These are phyloP conservation scores for Syncerus caffer DNA, from an alignment of 2,797 vertebrate species.

Conservation along the genomic window DNA sequence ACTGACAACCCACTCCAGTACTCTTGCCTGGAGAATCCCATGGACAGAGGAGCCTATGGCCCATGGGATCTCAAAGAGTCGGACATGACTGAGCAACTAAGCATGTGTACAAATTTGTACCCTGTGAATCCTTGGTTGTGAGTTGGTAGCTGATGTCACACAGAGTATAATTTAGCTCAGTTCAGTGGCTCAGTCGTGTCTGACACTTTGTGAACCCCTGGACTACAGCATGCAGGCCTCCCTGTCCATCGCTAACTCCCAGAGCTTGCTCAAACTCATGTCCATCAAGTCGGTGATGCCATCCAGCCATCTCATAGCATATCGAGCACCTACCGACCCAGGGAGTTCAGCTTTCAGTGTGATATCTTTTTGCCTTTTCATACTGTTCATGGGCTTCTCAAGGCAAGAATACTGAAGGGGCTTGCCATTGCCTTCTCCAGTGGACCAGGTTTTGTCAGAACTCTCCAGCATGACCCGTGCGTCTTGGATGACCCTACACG, in stretches of 20 bases:
- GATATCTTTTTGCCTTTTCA: neutral
- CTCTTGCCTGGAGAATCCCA: neutral
- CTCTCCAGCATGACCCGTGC: neutral
- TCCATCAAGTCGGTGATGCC: neutral
- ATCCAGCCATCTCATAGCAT: neutral
- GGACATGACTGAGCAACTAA: neutral
- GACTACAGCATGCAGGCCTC: fast-evolving
- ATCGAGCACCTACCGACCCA: fast-evolving
- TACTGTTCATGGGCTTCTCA: neutral
- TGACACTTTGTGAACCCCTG: neutral
- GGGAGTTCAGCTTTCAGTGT: neutral
- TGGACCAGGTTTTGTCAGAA: neutral
- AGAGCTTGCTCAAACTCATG: neutral
- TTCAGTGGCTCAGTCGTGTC: neutral
- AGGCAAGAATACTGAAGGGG: neutral
- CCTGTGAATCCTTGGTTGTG: neutral
- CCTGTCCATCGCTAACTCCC: neutral
- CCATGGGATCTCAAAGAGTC: neutral
- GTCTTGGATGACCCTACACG: fast-evolving
- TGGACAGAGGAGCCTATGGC: fast-evolving
- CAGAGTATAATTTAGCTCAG: neutral
- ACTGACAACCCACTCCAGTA: neutral
- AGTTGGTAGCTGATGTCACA: neutral
- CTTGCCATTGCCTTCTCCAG: neutral
- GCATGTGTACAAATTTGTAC: neutral